These are phyloP conservation scores for Columba livia DNA, from an alignment of 2,113 vertebrate genomes.

Conservation along the genomic window DNA sequence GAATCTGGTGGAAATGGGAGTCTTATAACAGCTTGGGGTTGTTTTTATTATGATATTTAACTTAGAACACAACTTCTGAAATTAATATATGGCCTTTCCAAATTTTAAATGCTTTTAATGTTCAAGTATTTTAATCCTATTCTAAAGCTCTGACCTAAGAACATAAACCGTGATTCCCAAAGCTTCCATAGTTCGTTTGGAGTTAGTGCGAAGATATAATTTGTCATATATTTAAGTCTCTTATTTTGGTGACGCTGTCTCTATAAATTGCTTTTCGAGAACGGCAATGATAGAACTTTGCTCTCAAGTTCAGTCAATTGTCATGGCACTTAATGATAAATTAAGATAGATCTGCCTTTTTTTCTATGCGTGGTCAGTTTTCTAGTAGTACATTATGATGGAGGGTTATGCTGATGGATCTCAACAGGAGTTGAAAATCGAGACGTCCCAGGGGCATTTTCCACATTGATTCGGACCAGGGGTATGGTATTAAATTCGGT, in stretches of 20 bases:
- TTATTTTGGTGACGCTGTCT: not conserved
- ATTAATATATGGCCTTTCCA: not conserved
- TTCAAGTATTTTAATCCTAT: not conserved
- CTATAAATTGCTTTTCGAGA: not conserved
- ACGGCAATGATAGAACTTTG: not conserved
- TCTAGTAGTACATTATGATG: not conserved
- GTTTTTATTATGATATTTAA: too few relatives aligned
- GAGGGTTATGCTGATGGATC: not conserved
- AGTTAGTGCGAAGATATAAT: not conserved
- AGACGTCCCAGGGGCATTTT: not conserved
- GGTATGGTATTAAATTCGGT: not conserved
- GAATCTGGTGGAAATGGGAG: not conserved
- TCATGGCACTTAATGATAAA: not conserved
- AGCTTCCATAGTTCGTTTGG: not conserved
- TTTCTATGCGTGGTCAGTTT: not conserved
- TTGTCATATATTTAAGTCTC: not conserved
- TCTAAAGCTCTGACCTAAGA: not conserved
- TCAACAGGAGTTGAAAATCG: slow-evolving; percentile 11
- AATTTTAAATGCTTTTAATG: not conserved
- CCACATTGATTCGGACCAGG: slow-evolving; percentile 2
- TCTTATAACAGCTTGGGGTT: not conserved
- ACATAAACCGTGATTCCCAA: not conserved
- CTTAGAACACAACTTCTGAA: not conserved
- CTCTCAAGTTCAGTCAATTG: not conserved
- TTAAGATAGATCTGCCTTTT: not conserved